Percentiles rank a stretch among this genome's conserved stretches.
Conservation (phyloP, 2,888 invertebrate genomes). For the Hololepta plana region DNA sequence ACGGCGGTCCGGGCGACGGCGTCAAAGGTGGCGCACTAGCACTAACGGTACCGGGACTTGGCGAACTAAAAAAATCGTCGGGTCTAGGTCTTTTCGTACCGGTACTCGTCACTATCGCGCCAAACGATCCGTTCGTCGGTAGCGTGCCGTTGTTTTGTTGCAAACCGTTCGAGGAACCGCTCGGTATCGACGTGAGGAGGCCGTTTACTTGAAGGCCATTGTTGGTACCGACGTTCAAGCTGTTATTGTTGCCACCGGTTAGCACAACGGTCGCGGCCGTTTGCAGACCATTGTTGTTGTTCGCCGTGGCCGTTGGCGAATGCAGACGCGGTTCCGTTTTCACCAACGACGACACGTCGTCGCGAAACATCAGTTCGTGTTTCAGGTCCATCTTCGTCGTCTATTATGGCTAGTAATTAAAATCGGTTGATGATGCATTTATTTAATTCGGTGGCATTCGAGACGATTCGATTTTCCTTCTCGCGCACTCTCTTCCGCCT, state of each 20-base stretch:
- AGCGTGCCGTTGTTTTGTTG: slow-evolving; percentile 11
- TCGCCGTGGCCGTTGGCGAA: slow-evolving; percentile 16
- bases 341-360: slow-evolving; percentile 25
- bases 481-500: too few relatives aligned
- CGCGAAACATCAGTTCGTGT: slow-evolving; percentile 44
- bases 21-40: slow-evolving; percentile 35
- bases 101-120: slow-evolving; percentile 26
- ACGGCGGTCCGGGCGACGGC: slow-evolving; percentile 43
- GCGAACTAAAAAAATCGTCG: slow-evolving; percentile 47
- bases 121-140: slow-evolving; percentile 46
- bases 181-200: too few relatives aligned
- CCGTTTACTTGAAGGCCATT: slow-evolving; percentile 10
- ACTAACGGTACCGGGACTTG: slow-evolving; percentile 32
- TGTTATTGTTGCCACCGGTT: slow-evolving; percentile 18
- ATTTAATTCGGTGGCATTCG: slow-evolving; percentile 7
- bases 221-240: slow-evolving; percentile 13
- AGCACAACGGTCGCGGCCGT: slow-evolving; percentile 10
- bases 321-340: slow-evolving; percentile 29
- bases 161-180: slow-evolving; percentile 10
- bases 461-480: too few relatives aligned
- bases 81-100: slow-evolving; percentile 34
- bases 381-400: slow-evolving; percentile 37
- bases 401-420: too few relatives aligned
- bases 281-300: slow-evolving; percentile 16
- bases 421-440: slow-evolving; percentile 14